phyloP scores from a whole-genome alignment of 2,797 vertebrate species.

The Rhinophrynus dorsalis region DNA sequence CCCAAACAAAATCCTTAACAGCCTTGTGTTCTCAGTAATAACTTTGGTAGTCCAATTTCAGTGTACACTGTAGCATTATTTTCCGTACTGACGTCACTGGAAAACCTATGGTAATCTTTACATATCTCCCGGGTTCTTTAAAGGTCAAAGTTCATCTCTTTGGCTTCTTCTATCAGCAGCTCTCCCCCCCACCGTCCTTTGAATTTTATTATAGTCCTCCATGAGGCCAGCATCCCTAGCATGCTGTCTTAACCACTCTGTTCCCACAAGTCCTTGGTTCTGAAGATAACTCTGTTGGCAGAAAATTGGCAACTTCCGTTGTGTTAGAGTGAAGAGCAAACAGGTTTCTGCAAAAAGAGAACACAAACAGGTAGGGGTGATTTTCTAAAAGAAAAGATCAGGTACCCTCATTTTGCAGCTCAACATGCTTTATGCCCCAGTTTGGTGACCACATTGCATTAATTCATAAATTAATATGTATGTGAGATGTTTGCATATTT shows the following conservation, averaged over 20 bases:
- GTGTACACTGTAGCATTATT: too few relatives aligned
- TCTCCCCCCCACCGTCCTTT: slow-evolving; percentile 32
- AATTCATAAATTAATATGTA: too few relatives aligned
- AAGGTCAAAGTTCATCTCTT: slow-evolving; percentile 75
- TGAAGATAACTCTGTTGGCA: slow-evolving; percentile 84
- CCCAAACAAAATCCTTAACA: too few relatives aligned
- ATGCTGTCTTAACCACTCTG: slow-evolving; percentile 56
- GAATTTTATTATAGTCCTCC: slow-evolving; percentile 42
- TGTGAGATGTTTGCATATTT: too few relatives aligned
- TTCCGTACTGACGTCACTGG: too few relatives aligned
- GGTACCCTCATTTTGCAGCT: too few relatives aligned
- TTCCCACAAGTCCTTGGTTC: slow-evolving; percentile 74
- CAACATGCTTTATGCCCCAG: too few relatives aligned
- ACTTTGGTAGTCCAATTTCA: too few relatives aligned
- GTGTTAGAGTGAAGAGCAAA: slow-evolving; percentile 83
- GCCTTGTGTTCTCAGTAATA: too few relatives aligned
- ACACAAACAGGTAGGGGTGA: not conserved
- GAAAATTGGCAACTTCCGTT: slow-evolving; percentile 80
- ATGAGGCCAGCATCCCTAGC: slow-evolving; percentile 58
- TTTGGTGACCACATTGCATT: too few relatives aligned
- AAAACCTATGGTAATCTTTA: too few relatives aligned
- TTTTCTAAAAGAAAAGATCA: too few relatives aligned
- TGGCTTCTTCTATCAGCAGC: slow-evolving; percentile 57
- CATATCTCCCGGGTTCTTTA: not conserved
- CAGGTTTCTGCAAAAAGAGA: slow-evolving; percentile 80